These are phyloP conservation scores for Australoheros facetus DNA, from an alignment of 2,797 vertebrate species.

Conservation along the genomic window DNA sequence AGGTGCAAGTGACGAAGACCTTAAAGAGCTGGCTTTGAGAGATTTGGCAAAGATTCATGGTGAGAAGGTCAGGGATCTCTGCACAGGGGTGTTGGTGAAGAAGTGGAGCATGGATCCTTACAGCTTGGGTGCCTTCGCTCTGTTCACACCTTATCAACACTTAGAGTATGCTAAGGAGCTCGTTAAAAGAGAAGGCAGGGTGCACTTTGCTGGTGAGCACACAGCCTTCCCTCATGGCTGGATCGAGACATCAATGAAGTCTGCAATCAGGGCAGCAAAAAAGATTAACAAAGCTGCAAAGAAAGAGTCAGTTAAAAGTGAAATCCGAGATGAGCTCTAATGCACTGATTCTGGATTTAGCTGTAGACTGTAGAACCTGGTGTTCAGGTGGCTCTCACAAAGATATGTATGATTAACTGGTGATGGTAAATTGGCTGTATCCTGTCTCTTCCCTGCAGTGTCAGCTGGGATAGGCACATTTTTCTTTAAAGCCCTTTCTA, in stretches of 20 bases:
- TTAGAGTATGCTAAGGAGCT: constrained; percentile 62
- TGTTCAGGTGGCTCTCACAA: rapidly evolving
- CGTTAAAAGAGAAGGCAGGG: constrained; percentile 59
- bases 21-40: constrained; percentile 60
- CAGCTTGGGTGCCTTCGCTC: constrained; percentile 71
- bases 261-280: constrained; percentile 73
- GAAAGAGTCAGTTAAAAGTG: rapidly evolving
- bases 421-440: rapidly evolving
- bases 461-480: too few relatives aligned
- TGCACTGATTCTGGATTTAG: too few relatives aligned
- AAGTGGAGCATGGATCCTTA: constrained; percentile 76
- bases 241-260: constrained; percentile 84
- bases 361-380: too few relatives aligned
- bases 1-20: constrained; percentile 24
- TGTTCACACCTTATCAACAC: constrained; percentile 76
- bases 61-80: constrained; percentile 40
- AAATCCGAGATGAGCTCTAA: rapidly evolving
- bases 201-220: constrained; percentile 84
- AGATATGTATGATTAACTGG: rapidly evolving
- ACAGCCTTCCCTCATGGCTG: constrained; percentile 80
- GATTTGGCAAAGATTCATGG: constrained; percentile 80
- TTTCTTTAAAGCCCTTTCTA: rapidly evolving
- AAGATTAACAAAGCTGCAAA: constrained; percentile 44
- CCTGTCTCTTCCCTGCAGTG: too few relatives aligned
- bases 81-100: constrained; percentile 76